phyloP scores from a whole-genome alignment of 2,888 invertebrate genomes.

The Seira ritae region DNA sequence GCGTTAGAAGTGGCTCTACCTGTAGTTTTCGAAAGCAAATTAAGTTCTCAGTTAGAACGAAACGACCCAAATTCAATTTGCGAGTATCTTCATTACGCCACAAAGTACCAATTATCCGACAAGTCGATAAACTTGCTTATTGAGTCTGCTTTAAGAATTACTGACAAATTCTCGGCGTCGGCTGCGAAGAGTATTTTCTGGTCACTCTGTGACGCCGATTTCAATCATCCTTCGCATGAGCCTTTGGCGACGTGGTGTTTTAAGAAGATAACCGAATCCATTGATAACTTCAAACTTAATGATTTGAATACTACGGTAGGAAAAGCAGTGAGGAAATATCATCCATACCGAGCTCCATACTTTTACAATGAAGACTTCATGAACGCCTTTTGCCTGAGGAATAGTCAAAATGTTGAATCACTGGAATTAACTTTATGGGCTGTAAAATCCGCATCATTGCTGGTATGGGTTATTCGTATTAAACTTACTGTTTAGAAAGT shows the following conservation, averaged over 20 bases:
- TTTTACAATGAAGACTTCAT: constrained; percentile 81
- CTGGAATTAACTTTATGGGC: constrained; percentile 75
- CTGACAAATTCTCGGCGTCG: constrained; percentile 75
- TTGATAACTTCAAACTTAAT: constrained; percentile 75
- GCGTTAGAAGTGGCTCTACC: constrained; percentile 82
- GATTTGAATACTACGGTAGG: constrained; percentile 46
- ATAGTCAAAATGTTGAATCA: constrained; percentile 8
- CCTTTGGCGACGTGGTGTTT: constrained; percentile 45
- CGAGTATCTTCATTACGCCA: constrained; percentile 79
- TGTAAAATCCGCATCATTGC: constrained; percentile 78
- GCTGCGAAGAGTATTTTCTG: constrained; percentile 79
- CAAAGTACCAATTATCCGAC: constrained; percentile 78
- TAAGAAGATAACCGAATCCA: constrained; percentile 49
- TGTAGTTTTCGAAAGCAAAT: constrained; percentile 81
- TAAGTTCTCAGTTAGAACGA: constrained; percentile 79
- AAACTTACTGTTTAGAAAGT: constrained; percentile 15
- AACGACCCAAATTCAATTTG: constrained; percentile 78
- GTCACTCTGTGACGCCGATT: constrained; percentile 77
- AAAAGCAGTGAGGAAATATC: constrained; percentile 76
- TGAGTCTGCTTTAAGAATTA: constrained; percentile 75
- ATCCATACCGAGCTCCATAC: constrained; percentile 74
- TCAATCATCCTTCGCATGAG: constrained; percentile 35
- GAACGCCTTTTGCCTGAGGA: constrained; percentile 78
- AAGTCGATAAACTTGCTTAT: constrained; percentile 79
- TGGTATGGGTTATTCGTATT: constrained; percentile 78